Percentiles rank a stretch among this genome's conserved stretches.
These are phyloP conservation scores for Elmis aenea DNA, from an alignment of 2,888 invertebrate species.

Conservation along the genomic window DNA sequence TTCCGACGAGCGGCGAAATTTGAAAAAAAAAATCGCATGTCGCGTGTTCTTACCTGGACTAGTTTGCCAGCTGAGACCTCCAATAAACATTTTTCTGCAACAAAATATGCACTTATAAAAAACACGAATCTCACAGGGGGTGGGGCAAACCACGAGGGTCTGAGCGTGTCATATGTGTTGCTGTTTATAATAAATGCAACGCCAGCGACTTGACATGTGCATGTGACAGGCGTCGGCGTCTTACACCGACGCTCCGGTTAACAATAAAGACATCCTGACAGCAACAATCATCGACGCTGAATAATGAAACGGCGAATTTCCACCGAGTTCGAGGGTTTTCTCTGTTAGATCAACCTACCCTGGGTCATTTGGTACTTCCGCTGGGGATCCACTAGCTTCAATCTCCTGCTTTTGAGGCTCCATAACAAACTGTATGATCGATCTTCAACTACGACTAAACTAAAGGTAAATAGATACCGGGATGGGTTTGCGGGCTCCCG, in stretches of 20 bases:
- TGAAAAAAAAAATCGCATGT: neutral
- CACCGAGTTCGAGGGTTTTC: constrained; percentile 14
- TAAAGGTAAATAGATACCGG: constrained; percentile 49
- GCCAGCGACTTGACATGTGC: constrained; percentile 15
- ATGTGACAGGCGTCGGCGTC: constrained; percentile 10
- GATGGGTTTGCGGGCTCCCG: constrained; percentile 58
- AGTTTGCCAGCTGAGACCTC: constrained; percentile 99
- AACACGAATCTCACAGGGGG: constrained; percentile 11
- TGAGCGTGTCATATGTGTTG: constrained; percentile 19
- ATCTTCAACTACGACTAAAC: constrained; percentile 48
- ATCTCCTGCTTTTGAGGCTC: constrained; percentile 76
- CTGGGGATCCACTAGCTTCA: constrained; percentile 71
- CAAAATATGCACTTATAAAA: constrained; percentile 47
- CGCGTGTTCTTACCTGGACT: constrained; percentile 81
- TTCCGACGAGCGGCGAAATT: neutral
- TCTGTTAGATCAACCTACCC: constrained; percentile 59
- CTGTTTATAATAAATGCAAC: constrained; percentile 17
- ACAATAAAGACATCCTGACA: no score
- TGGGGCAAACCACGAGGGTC: constrained; percentile 21
- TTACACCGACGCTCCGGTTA: no score
- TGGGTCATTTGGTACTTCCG: constrained; percentile 92
- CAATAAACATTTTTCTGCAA: constrained; percentile 99
- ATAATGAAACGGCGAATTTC: constrained; percentile 20
- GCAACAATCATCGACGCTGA: constrained; percentile 13
- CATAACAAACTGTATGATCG: constrained; percentile 49